These are phyloP conservation scores for Hoplias malabaricus DNA, from an alignment of 2,113 vertebrate genomes.

Conservation along the genomic window DNA sequence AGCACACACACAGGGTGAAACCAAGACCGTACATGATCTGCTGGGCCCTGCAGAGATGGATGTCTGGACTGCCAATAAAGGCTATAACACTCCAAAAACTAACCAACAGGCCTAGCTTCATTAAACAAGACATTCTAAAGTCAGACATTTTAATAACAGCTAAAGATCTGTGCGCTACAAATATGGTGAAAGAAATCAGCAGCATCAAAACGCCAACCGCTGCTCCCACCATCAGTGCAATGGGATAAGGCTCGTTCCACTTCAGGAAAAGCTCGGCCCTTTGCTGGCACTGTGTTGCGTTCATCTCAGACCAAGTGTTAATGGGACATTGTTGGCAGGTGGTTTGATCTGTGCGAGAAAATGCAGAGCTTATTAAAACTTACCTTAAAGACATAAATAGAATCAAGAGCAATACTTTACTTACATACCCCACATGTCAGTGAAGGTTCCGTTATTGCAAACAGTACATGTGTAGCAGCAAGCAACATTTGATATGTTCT, in stretches of 20 bases:
- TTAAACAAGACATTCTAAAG: conserved; percentile 57
- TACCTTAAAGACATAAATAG: too few relatives aligned
- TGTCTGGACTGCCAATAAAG: conserved; percentile 61
- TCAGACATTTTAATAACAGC: conserved; percentile 62
- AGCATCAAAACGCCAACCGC: conserved; percentile 57
- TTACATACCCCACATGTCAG: conserved; percentile 52
- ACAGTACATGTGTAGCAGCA: conserved; percentile 59
- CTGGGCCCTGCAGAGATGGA: conserved; percentile 60
- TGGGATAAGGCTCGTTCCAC: conserved; percentile 57
- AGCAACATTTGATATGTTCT: conserved; percentile 51
- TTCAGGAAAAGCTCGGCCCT: conserved; percentile 47
- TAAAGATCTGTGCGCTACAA: conserved; percentile 48
- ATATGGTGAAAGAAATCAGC: conserved; percentile 46
- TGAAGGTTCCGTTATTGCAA: conserved; percentile 53
- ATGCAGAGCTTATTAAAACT: not conserved
- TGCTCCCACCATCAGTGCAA: conserved; percentile 50
- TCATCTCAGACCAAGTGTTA: conserved; percentile 55
- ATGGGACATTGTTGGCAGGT: conserved; percentile 56
- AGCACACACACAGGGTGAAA: conserved; percentile 69
- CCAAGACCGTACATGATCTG: conserved; percentile 67
- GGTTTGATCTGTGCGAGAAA: conserved; percentile 55
- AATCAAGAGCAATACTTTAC: not conserved
- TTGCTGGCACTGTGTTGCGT: conserved; percentile 38
- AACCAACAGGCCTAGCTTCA: conserved; percentile 60
- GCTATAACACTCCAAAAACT: conserved; percentile 62